Evolutionary conservation across 2,888 invertebrate species (phyloP).

Genomic region (Desoria tigrina): DNA sequence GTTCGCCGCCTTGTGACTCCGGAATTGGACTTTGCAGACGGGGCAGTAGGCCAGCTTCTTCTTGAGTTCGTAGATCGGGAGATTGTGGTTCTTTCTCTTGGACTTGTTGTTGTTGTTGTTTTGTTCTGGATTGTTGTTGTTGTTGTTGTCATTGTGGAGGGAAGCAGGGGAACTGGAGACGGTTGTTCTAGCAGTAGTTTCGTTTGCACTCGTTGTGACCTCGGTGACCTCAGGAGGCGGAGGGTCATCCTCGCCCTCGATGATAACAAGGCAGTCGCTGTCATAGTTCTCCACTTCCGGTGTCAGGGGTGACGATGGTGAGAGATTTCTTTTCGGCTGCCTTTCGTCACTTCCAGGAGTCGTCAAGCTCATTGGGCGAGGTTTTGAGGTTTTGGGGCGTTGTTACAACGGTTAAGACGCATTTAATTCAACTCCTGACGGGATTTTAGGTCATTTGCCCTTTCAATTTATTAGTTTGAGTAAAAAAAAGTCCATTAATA

Average conservation of each 20-base stretch:
- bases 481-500: too few relatives aligned
- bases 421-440: too few relatives aligned
- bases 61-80: slow-evolving; percentile 25
- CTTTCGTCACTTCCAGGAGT: too few relatives aligned
- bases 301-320: too few relatives aligned
- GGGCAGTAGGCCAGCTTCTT: slow-evolving; percentile 27
- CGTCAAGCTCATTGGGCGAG: too few relatives aligned
- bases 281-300: slow-evolving; percentile 2
- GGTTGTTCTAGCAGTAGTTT: not conserved
- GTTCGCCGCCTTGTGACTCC: slow-evolving; percentile 30
- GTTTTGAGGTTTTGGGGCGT: too few relatives aligned
- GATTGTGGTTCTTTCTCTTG: slow-evolving; percentile 22
- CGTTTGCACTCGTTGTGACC: not conserved
- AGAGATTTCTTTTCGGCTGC: too few relatives aligned
- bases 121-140: not conserved
- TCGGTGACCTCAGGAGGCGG: not conserved
- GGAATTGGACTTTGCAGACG: slow-evolving; percentile 24
- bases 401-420: too few relatives aligned
- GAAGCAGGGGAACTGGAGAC: not conserved
- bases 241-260: slow-evolving; percentile 7
- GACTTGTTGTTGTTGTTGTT: not conserved
- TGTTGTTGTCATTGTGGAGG: not conserved
- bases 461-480: too few relatives aligned
- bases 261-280: slow-evolving; percentile 20
- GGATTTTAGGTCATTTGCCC: too few relatives aligned